These are phyloP conservation scores for Passer montanus DNA, from an alignment of 2,113 vertebrate genomes.

Conservation along the genomic window DNA sequence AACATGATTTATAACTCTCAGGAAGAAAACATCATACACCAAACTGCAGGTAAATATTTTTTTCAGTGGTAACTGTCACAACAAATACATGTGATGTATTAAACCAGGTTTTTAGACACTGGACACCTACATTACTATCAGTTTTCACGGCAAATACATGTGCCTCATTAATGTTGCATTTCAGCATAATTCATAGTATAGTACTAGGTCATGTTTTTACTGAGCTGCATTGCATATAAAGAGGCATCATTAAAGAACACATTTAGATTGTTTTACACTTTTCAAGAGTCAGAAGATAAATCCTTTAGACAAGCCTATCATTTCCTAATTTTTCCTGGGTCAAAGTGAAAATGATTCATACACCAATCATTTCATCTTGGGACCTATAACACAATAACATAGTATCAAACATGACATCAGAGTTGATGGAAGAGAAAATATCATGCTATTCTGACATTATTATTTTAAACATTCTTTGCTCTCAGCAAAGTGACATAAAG, in stretches of 20 bases:
- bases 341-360: slow-evolving; percentile 11
- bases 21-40: background rate
- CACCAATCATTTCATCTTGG: background rate
- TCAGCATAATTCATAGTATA: background rate
- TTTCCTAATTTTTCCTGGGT: slow-evolving; percentile 1
- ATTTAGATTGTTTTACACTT: background rate
- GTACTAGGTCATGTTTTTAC: background rate
- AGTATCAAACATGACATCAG: background rate
- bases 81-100: background rate
- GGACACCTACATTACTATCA: background rate
- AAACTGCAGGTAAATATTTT: background rate
- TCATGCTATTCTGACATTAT: background rate
- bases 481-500: background rate
- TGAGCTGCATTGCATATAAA: background rate
- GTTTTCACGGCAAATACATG: background rate
- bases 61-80: background rate
- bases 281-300: background rate
- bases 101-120: background rate
- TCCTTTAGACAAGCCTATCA: background rate
- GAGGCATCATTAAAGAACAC: background rate
- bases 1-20: background rate
- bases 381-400: background rate
- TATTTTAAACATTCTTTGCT: slow-evolving; percentile 44
- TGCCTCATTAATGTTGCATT: background rate
- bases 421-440: slow-evolving; percentile 16